These are phyloP conservation scores for Thecophora atra DNA, from an alignment of 2,888 invertebrate species.

Conservation along the genomic window DNA sequence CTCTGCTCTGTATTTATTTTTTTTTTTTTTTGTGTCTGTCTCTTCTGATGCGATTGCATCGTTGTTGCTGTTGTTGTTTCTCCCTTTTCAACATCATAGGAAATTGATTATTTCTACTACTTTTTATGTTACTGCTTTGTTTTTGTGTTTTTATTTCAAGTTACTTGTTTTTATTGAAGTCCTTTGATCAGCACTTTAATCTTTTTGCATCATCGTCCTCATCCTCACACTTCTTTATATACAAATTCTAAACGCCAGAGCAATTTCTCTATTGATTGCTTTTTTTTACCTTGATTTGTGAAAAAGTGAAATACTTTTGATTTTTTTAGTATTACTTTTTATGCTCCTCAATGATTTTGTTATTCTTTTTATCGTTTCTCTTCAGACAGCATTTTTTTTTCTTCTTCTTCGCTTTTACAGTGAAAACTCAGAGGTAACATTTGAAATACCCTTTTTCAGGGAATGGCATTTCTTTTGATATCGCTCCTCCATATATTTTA, in stretches of 20 bases:
- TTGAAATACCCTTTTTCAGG: too few relatives aligned
- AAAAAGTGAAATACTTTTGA: too few relatives aligned
- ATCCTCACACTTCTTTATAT: neutral
- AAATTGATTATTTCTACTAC: conserved; percentile 35
- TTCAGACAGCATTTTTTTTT: too few relatives aligned
- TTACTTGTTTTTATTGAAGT: conserved; percentile 24
- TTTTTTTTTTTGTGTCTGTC: conserved; percentile 37
- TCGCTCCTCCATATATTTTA: too few relatives aligned
- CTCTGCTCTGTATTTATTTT: neutral
- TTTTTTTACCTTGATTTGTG: neutral
- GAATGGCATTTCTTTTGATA: too few relatives aligned
- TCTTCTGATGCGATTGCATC: conserved; percentile 42
- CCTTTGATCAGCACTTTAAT: conserved; percentile 44
- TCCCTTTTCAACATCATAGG: conserved; percentile 40
- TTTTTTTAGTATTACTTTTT: neutral
- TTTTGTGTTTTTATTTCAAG: neutral
- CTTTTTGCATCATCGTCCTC: conserved; percentile 24
- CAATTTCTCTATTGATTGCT: conserved; percentile 2
- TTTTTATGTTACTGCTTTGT: neutral
- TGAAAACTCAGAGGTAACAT: too few relatives aligned
- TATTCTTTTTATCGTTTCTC: too few relatives aligned
- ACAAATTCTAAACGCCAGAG: conserved; percentile 5
- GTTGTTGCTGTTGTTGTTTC: conserved; percentile 27
- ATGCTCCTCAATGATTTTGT: neutral
- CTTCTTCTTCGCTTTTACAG: too few relatives aligned